phyloP scores from a whole-genome alignment of 2,113 vertebrate genomes.

The Bubo blakistoni region DNA sequence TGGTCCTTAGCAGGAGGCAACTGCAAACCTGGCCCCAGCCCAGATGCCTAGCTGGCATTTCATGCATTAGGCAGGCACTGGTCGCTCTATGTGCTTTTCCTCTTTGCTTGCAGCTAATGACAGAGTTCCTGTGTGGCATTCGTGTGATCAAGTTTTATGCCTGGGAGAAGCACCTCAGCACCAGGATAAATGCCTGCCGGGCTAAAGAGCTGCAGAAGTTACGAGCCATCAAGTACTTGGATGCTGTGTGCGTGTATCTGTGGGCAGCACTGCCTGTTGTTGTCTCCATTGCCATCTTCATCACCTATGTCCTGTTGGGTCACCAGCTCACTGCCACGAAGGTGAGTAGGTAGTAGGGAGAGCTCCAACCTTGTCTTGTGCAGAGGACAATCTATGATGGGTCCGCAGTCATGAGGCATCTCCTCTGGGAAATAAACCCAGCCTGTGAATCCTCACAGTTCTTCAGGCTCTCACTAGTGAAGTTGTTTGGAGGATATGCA shows the following conservation, averaged over 20 bases:
- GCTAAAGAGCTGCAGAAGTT: slow-evolving; percentile 81
- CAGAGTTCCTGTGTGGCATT: slow-evolving; percentile 89
- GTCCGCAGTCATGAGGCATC: not conserved
- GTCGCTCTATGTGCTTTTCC: not conserved
- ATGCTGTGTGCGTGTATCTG: slow-evolving; percentile 92
- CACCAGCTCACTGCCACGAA: slow-evolving; percentile 92
- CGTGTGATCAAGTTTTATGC: slow-evolving; percentile 93
- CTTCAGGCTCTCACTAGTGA: not conserved
- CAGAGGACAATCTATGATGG: not conserved
- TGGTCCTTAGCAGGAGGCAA: not conserved
- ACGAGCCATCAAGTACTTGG: slow-evolving; percentile 84
- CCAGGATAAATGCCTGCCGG: slow-evolving; percentile 76
- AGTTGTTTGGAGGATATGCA: not conserved
- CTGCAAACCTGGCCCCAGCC: not conserved
- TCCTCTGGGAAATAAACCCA: not conserved
- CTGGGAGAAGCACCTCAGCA: slow-evolving; percentile 87
- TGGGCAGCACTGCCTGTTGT: slow-evolving; percentile 94
- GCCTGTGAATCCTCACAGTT: not conserved
- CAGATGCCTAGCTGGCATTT: not conserved
- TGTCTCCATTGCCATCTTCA: slow-evolving; percentile 89
- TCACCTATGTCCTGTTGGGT: slow-evolving; percentile 89
- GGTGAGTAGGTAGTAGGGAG: slow-evolving; percentile 70
- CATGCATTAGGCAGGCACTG: not conserved
- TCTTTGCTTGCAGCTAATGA: slow-evolving; percentile 81
- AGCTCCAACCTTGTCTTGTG: not conserved